Evolutionary conservation across 2,113 vertebrate species (phyloP), one percentile per base, ranked within the genome.

Genomic region (Hemichromis elongatus): DNA sequence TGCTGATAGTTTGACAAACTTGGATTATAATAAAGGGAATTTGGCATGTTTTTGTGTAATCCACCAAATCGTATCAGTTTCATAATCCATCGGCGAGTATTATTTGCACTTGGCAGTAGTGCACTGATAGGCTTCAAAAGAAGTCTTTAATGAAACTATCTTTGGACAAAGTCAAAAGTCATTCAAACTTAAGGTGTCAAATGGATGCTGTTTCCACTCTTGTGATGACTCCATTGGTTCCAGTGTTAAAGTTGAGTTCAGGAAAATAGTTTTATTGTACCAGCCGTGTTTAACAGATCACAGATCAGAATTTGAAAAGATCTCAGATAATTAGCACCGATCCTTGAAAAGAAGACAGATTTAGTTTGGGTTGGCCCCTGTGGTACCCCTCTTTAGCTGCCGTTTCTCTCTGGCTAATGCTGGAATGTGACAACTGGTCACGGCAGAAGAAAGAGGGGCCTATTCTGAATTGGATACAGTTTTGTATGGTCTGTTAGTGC

Each of bases 381-480:
- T 19, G 83, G 85, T 87, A 81, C 83, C 90, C 80, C 88, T 88
- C 90, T 88, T 88, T 92, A 90, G 87, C 87, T 61, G 57, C 80
- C 8, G 40, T 84, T 90, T 87, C 89, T 88, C 85, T 70, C 70
- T 30, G 37, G 68, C 88, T 92, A 93, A 93, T 90, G 88, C 89
- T 91, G 93, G 92, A 95, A 95, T 95, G 94, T 91, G 90, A 92
- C 90, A 94, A 92, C 79, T 92, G 91, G 94, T 95, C 92, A 92
- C 85, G 59, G 90, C 88, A 86, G 86, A 94, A 94, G 90, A 94
- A 93, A 94, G 87, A 84, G 77, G 21, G 21, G 53, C 87, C 88
- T 88, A 85, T 92, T 88, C 86, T 56, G 77, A 89, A 93, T 93
- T 93, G 83, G 91, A 87, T 92, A 91, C 93, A 93, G 90, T 77